phyloP scores from a whole-genome alignment of 2,113 vertebrate genomes.

The Aptenodytes patagonicus region DNA sequence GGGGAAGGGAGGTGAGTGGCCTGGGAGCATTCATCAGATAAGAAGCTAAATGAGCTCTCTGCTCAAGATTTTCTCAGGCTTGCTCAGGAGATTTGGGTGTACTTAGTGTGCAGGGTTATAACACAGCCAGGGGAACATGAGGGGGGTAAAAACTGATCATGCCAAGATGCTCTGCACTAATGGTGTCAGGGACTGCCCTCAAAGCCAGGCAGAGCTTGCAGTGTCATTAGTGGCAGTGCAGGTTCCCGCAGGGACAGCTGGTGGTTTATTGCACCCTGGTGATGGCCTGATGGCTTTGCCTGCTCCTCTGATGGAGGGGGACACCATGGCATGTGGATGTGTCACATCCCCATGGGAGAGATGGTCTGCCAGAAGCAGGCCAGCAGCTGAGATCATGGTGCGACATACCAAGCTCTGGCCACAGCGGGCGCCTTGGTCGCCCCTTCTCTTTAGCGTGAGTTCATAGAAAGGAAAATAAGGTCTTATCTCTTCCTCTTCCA shows the following conservation, averaged over 20 bases:
- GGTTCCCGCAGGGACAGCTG: background rate
- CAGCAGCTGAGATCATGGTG: background rate
- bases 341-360: background rate
- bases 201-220: background rate
- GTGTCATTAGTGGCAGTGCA: background rate
- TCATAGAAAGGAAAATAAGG: background rate
- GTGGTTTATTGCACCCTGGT: background rate
- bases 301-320: background rate
- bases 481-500: background rate
- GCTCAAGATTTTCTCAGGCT: conserved; percentile 26
- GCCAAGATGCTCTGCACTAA: background rate
- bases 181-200: background rate
- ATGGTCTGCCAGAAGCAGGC: background rate
- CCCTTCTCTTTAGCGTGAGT: background rate
- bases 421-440: fast-evolving
- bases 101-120: background rate
- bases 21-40: conserved; percentile 26
- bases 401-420: background rate
- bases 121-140: background rate
- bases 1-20: conserved; percentile 20
- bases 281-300: background rate
- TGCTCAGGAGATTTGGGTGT: background rate
- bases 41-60: conserved; percentile 8
- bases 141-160: background rate
- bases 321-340: background rate